Evolutionary conservation across 1,140 invertebrate genomes (phyloP).

Genomic region (Achatina immaculata): DNA sequence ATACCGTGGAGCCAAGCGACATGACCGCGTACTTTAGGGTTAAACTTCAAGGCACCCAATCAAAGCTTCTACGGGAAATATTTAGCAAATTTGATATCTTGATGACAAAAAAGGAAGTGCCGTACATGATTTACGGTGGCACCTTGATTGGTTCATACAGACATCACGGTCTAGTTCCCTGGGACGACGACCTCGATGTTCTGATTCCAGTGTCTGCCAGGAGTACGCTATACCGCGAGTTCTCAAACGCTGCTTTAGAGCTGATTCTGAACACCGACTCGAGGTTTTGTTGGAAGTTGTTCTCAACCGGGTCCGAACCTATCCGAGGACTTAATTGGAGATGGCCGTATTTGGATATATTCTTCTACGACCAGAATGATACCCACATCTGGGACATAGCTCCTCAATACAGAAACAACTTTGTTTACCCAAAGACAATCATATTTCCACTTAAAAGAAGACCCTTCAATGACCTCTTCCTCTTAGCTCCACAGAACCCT

Average conservation of each 20-base stretch:
- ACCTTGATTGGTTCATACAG: conserved; percentile 50
- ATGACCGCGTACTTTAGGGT: not conserved
- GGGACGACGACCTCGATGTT: conserved; percentile 55
- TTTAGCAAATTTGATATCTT: conserved; percentile 22
- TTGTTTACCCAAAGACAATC: conserved; percentile 32
- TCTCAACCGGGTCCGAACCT: not conserved
- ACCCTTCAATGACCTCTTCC: conserved; percentile 38
- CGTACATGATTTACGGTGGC: conserved; percentile 47
- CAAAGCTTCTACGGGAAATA: not conserved
- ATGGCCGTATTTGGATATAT: conserved; percentile 53
- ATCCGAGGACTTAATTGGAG: conserved; percentile 33
- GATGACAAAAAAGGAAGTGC: conserved; percentile 29
- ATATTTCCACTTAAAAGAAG: conserved; percentile 47
- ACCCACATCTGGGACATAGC: conserved; percentile 51
- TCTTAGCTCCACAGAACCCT: conserved; percentile 44
- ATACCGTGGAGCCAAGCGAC: not conserved
- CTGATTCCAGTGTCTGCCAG: conserved; percentile 32
- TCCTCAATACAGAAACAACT: not conserved
- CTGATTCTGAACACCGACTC: conserved; percentile 28
- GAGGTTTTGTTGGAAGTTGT: conserved; percentile 45
- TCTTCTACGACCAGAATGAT: conserved; percentile 46
- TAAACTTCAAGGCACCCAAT: not conserved
- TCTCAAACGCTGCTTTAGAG: not conserved
- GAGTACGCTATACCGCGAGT: not conserved
- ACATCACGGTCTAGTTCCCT: conserved; percentile 53